Conservation (phyloP, 1,140 invertebrate genomes). For the Drosophila oshimai region DNA sequence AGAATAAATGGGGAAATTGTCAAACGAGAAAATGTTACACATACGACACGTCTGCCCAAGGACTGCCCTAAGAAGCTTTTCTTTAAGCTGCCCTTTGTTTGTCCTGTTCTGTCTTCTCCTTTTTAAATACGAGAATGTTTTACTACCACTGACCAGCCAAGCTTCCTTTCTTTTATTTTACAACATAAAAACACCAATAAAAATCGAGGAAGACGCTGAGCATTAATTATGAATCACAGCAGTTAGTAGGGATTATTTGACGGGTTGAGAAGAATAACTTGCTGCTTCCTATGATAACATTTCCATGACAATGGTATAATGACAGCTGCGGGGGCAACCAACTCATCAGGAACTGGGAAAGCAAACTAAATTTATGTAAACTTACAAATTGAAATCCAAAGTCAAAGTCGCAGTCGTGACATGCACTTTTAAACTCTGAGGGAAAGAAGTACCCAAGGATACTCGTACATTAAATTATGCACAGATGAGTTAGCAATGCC, state of each 20-base stretch:
- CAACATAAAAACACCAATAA: conserved; percentile 18
- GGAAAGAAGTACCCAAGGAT: neutral
- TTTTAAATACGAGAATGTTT: conserved; percentile 28
- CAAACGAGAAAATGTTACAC: conserved; percentile 55
- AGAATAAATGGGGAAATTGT: conserved; percentile 8
- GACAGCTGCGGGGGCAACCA: conserved; percentile 46
- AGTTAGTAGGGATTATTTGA: conserved; percentile 8
- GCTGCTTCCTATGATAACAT: conserved; percentile 38
- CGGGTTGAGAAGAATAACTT: conserved; percentile 59
- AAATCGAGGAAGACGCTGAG: conserved; percentile 3
- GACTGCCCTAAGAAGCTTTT: conserved; percentile 38
- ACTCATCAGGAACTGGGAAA: conserved; percentile 60
- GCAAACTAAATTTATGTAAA: conserved; percentile 72
- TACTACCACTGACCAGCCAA: conserved; percentile 38
- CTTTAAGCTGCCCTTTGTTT: conserved; percentile 50
- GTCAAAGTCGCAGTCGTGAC: conserved; percentile 52
- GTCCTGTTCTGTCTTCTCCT: neutral
- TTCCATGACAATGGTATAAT: conserved; percentile 71
- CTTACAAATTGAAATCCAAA: conserved; percentile 78
- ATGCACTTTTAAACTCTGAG: conserved; percentile 68
- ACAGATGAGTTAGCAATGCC: conserved; percentile 82
- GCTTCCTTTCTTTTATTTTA: conserved; percentile 39
- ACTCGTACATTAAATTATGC: conserved; percentile 82
- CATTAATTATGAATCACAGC: conserved; percentile 78
- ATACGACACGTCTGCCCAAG: conserved; percentile 59